phyloP scores from a whole-genome alignment of 1,140 invertebrate species.

The Phenacoccus solenopsis region DNA sequence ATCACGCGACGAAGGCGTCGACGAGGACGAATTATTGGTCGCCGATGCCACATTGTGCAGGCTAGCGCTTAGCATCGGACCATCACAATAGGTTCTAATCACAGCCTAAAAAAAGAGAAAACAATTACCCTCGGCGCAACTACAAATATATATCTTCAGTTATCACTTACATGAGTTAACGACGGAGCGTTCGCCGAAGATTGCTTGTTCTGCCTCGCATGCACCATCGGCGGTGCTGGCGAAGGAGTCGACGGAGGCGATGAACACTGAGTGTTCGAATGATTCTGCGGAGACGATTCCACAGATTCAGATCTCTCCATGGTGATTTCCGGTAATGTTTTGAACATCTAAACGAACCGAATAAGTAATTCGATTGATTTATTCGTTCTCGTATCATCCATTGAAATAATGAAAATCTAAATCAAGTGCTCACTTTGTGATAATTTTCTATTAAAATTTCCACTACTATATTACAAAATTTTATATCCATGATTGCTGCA shows the following conservation, averaged over 20 bases:
- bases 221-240: constrained; percentile 22
- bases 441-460: constrained; percentile 92
- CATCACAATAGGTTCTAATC: constrained; percentile 39
- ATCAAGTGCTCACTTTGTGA: constrained; percentile 47
- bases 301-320: constrained; percentile 23
- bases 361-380: constrained; percentile 1
- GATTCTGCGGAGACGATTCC: constrained; percentile 13
- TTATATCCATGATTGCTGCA: constrained; percentile 94
- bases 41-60: constrained; percentile 32
- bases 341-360: constrained; percentile 35
- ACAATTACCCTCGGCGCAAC: too few relatives aligned
- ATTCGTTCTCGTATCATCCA: too few relatives aligned
- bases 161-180: constrained; percentile 26
- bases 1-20: neutral
- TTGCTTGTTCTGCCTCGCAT: constrained; percentile 19
- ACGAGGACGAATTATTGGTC: constrained; percentile 8
- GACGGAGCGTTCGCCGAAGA: constrained; percentile 20
- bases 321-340: constrained; percentile 33
- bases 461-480: constrained; percentile 96
- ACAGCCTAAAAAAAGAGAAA: constrained; percentile 32
- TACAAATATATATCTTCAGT: too few relatives aligned
- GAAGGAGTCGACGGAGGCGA: constrained; percentile 15
- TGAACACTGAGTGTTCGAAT: neutral
- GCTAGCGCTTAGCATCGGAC: constrained; percentile 34
- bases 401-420: neutral